Percentiles rank a stretch among this genome's conserved stretches.
phyloP scores from a whole-genome alignment of 2,888 invertebrate species.

The Leucania comma region DNA sequence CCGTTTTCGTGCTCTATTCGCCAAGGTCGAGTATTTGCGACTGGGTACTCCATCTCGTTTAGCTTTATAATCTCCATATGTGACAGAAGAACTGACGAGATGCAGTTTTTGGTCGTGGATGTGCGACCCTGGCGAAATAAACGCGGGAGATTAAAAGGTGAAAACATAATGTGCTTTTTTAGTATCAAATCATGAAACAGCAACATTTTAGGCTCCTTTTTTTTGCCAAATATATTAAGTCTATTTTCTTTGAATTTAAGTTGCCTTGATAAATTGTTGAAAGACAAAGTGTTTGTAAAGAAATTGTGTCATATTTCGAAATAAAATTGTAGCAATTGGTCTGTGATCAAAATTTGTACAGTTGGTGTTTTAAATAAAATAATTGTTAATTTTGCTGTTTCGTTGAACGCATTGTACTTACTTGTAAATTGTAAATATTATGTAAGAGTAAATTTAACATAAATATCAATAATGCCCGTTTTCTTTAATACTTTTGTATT shows the following conservation, averaged over 20 bases:
- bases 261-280: slow-evolving; percentile 8
- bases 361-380: slow-evolving; percentile 45
- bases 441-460: slow-evolving; percentile 27
- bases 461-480: too few relatives aligned
- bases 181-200: slow-evolving; percentile 17
- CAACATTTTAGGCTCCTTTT: slow-evolving; percentile 10
- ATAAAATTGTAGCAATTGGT: slow-evolving; percentile 57
- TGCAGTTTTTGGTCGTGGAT: too few relatives aligned
- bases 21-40: too few relatives aligned
- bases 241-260: slow-evolving; percentile 1
- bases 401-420: slow-evolving; percentile 59
- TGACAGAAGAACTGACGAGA: too few relatives aligned
- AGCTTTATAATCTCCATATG: too few relatives aligned
- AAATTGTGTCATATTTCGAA: slow-evolving; percentile 40
- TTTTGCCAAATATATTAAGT: slow-evolving; percentile 4
- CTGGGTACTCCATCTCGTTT: too few relatives aligned
- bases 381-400: slow-evolving; percentile 50
- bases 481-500: neutral
- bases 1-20: too few relatives aligned
- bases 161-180: slow-evolving; percentile 10
- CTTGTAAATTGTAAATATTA: slow-evolving; percentile 63
- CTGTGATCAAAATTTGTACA: slow-evolving; percentile 74
- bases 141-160: too few relatives aligned
- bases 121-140: too few relatives aligned
- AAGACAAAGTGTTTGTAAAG: neutral